These are phyloP conservation scores for Paramormyrops hopkinsi DNA, from an alignment of 2,797 vertebrate species.

Conservation along the genomic window DNA sequence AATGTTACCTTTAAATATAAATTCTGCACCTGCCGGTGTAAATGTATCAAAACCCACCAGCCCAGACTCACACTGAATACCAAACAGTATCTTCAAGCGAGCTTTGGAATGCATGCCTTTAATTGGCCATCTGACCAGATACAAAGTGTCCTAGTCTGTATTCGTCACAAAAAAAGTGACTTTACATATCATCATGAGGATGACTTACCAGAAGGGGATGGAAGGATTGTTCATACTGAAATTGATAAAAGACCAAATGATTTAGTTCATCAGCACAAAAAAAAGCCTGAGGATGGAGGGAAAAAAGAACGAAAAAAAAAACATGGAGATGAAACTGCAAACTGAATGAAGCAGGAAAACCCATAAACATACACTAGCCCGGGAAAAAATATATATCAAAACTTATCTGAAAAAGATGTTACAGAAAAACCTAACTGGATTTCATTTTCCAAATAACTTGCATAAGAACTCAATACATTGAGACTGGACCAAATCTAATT, in stretches of 20 bases:
- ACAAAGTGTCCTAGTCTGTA: background rate
- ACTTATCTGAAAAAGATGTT: background rate
- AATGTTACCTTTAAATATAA: constrained; percentile 2
- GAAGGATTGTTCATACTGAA: background rate
- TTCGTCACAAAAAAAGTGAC: background rate
- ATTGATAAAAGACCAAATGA: background rate
- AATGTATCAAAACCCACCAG: constrained; percentile 8
- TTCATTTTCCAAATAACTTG: background rate
- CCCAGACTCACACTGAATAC: constrained; percentile 1
- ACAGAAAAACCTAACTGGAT: background rate
- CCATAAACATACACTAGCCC: background rate
- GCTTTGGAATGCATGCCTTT: background rate
- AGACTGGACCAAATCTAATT: background rate
- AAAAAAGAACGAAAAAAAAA: background rate
- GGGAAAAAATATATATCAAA: background rate
- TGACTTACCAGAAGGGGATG: background rate
- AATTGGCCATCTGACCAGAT: background rate
- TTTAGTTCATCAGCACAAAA: background rate
- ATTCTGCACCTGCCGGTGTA: background rate
- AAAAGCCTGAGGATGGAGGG: background rate
- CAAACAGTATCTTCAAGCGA: background rate
- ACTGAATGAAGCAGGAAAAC: background rate
- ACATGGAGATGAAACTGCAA: background rate
- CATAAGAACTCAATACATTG: background rate
- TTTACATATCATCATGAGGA: background rate